Percentiles rank a stretch among this genome's conserved stretches.
phyloP scores from a whole-genome alignment of 2,113 vertebrate species.

The Mus pahari region DNA sequence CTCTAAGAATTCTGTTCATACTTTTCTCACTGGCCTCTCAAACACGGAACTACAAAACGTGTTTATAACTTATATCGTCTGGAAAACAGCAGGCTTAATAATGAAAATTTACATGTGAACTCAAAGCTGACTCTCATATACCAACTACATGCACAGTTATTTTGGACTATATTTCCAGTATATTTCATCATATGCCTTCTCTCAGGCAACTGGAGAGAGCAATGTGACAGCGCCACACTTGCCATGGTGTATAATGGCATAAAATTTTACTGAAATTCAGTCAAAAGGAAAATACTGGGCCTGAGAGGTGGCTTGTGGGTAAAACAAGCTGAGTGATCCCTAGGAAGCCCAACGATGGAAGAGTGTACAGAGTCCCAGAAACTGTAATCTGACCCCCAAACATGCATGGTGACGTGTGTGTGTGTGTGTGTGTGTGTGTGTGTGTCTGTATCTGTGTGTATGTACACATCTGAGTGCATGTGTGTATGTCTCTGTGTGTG shows the following conservation, averaged over 20 bases:
- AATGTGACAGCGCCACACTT: background rate
- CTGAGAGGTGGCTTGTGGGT: background rate
- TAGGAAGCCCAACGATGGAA: background rate
- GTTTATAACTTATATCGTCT: background rate
- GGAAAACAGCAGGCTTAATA: background rate
- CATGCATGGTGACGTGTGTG: background rate
- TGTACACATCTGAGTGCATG: fast-evolving
- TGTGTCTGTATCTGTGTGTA: fast-evolving
- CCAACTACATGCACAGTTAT: background rate
- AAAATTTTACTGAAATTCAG: background rate
- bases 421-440: background rate
- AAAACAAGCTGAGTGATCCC: background rate
- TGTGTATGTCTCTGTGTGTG: background rate
- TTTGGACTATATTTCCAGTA: background rate
- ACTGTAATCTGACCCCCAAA: background rate
- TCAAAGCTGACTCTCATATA: background rate
- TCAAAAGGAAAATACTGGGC: background rate
- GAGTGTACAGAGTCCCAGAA: too few species aligned
- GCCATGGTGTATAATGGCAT: background rate
- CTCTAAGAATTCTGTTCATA: background rate
- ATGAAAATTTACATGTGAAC: background rate
- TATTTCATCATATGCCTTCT: background rate
- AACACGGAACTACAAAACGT: background rate
- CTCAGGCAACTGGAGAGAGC: background rate
- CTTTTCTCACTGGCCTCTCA: slow-evolving; percentile 11